Percentiles rank a stretch among this genome's conserved stretches.
These are phyloP conservation scores for Napeogenes inachia DNA, from an alignment of 2,888 invertebrate genomes.

Conservation along the genomic window DNA sequence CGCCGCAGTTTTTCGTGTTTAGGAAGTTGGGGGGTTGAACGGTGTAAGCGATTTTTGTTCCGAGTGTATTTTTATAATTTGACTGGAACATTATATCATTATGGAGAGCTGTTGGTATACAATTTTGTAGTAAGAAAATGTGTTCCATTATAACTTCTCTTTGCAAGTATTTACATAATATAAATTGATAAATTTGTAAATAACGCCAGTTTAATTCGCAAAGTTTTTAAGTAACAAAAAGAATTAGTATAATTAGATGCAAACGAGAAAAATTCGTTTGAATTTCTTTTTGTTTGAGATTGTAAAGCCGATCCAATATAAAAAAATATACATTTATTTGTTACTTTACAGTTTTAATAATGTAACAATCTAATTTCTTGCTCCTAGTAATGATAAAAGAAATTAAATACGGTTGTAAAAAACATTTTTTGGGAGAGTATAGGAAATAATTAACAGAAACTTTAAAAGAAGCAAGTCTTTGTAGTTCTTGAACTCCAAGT, in stretches of 20 bases:
- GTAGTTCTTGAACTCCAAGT: not conserved
- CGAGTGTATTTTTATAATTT: too few species aligned
- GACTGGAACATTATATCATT: too few species aligned
- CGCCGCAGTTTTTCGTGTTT: constrained; percentile 1
- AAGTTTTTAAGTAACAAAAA: not conserved
- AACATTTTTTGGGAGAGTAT: not conserved
- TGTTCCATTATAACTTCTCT: too few species aligned
- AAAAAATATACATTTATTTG: not conserved
- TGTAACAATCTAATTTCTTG: not conserved
- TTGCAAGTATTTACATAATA: not conserved
- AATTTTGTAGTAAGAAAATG: too few species aligned
- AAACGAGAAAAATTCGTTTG: not conserved
- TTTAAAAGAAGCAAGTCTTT: not conserved
- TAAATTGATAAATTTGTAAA: not conserved
- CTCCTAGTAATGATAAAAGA: not conserved
- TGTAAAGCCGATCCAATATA: not conserved
- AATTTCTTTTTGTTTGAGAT: not conserved
- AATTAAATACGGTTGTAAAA: not conserved
- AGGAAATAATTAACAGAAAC: constrained; percentile 4
- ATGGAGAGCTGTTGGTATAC: too few species aligned
- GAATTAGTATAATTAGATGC: constrained; percentile 3
- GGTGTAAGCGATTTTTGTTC: not conserved
- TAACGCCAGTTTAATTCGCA: not conserved
- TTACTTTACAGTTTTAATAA: not conserved
- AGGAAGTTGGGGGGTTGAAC: not conserved